Evolutionary conservation across 2,888 invertebrate species (phyloP).

Genomic region (Helobdella robusta): DNA sequence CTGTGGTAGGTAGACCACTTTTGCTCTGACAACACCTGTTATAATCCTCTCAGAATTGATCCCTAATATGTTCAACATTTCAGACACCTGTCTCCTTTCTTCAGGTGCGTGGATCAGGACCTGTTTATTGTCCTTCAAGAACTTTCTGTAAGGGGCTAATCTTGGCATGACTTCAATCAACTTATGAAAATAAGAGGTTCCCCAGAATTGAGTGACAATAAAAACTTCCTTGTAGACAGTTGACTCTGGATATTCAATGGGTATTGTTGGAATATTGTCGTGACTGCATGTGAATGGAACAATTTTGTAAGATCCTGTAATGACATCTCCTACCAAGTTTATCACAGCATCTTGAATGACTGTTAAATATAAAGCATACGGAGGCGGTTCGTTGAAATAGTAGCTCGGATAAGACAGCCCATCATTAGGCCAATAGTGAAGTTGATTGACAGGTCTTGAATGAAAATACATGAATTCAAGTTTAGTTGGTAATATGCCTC

Average conservation of each 20-base stretch:
- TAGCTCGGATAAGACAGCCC: slow-evolving; percentile 31
- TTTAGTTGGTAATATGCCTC: background rate
- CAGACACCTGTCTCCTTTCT: slow-evolving; percentile 25
- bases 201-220: slow-evolving; percentile 34
- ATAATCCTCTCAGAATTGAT: slow-evolving; percentile 30
- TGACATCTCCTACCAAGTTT: slow-evolving; percentile 32
- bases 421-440: slow-evolving; percentile 34
- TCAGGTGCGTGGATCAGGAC: slow-evolving; percentile 33
- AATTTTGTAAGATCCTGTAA: slow-evolving; percentile 31
- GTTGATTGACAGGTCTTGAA: slow-evolving; percentile 33
- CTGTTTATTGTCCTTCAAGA: slow-evolving; percentile 28
- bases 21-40: slow-evolving; percentile 31
- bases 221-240: slow-evolving; percentile 34
- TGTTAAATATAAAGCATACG: slow-evolving; percentile 32
- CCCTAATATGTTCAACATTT: slow-evolving; percentile 29
- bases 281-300: slow-evolving; percentile 34
- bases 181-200: slow-evolving; percentile 32
- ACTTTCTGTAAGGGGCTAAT: slow-evolving; percentile 32
- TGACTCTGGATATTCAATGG: slow-evolving; percentile 22
- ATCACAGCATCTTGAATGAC: slow-evolving; percentile 32
- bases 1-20: slow-evolving; percentile 33
- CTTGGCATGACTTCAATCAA: slow-evolving; percentile 33
- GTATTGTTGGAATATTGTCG: slow-evolving; percentile 29
- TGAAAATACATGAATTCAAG: slow-evolving; percentile 33
- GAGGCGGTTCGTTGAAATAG: slow-evolving; percentile 31